phyloP scores from a whole-genome alignment of 1,140 invertebrate genomes.

The Anagrus nilaparvatae region DNA sequence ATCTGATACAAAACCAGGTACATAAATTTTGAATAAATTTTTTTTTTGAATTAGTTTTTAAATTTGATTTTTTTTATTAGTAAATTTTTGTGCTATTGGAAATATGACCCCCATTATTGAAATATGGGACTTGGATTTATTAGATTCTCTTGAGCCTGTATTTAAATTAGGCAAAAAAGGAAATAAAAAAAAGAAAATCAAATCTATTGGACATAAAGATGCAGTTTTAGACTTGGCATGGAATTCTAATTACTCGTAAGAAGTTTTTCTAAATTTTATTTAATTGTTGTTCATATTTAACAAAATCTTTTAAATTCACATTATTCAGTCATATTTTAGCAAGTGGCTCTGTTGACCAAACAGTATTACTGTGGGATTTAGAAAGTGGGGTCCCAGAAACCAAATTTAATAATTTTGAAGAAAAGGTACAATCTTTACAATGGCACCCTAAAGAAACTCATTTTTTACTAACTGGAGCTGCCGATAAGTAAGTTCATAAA shows the following conservation, averaged over 20 bases:
- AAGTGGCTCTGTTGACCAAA: conserved; percentile 83
- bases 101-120: conserved; percentile 85
- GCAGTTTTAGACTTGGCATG: conserved; percentile 86
- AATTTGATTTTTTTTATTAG: conserved; percentile 31
- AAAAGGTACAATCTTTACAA: conserved; percentile 75
- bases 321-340: conserved; percentile 71
- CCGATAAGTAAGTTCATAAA: conserved; percentile 46
- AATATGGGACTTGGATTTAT: conserved; percentile 91
- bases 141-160: conserved; percentile 79
- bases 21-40: conserved; percentile 8
- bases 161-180: conserved; percentile 68
- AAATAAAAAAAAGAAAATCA: conserved; percentile 62
- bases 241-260: conserved; percentile 61
- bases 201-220: conserved; percentile 71
- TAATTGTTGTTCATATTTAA: conserved; percentile 15
- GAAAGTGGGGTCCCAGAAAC: conserved; percentile 63
- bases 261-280: conserved; percentile 14
- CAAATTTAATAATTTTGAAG: conserved; percentile 61
- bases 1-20: conserved; percentile 51
- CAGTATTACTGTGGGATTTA: conserved; percentile 89
- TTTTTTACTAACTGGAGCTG: conserved; percentile 66
- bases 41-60: background rate
- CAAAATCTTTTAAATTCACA: conserved; percentile 11
- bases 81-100: conserved; percentile 84
- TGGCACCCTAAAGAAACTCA: conserved; percentile 82